Evolutionary conservation across 2,113 vertebrate genomes (phyloP).

Genomic region (Vireo altiloquus): DNA sequence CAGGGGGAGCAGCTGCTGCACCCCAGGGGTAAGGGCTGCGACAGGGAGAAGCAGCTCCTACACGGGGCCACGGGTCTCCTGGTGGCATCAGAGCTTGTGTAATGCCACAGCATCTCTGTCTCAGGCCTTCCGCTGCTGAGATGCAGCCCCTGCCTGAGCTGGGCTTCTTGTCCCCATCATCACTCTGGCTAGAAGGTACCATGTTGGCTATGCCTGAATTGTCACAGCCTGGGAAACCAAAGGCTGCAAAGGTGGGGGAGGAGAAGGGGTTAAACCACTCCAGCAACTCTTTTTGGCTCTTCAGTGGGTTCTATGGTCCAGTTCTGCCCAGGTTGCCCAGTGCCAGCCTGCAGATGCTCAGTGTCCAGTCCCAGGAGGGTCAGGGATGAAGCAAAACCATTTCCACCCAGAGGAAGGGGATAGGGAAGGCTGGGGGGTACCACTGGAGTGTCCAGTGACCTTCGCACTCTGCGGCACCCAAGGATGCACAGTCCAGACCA

Average conservation of each 20-base stretch:
- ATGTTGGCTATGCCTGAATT: not conserved
- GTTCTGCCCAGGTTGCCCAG: not conserved
- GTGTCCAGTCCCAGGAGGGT: not conserved
- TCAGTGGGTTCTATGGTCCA: not conserved
- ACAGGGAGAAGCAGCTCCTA: not conserved
- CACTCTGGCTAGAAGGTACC: not conserved
- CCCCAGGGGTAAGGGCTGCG: not conserved
- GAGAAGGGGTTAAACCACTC: not conserved
- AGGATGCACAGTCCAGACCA: rapidly evolving
- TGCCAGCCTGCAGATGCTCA: not conserved
- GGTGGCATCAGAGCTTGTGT: not conserved
- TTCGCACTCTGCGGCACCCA: rapidly evolving
- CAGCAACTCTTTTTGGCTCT: not conserved
- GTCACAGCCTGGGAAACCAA: not conserved
- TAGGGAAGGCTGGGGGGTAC: not conserved
- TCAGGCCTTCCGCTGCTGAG: not conserved
- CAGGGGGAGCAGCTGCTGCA: not conserved
- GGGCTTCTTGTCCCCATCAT: not conserved
- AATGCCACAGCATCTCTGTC: not conserved
- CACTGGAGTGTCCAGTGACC: not conserved
- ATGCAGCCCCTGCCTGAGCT: not conserved
- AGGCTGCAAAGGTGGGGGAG: not conserved
- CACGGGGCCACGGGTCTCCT: rapidly evolving
- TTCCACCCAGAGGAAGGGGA: not conserved
- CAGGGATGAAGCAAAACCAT: not conserved